These are phyloP conservation scores for Trimorus sp. DNA, from an alignment of 2,888 invertebrate genomes.

Conservation along the genomic window DNA sequence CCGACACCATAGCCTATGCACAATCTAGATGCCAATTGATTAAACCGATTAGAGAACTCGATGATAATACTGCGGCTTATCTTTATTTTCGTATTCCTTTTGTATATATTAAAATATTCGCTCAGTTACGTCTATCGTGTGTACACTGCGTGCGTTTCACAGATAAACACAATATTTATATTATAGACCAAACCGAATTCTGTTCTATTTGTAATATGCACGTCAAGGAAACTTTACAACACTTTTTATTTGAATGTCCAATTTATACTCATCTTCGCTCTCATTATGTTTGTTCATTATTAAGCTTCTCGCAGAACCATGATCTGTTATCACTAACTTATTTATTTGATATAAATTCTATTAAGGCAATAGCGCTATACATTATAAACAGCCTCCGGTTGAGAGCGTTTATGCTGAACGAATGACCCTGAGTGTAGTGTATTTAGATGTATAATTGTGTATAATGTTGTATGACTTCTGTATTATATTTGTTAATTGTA, in stretches of 20 bases:
- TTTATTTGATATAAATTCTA: neutral
- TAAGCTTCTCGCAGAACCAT: neutral
- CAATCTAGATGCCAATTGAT: neutral
- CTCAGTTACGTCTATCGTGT: neutral
- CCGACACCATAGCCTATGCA: neutral
- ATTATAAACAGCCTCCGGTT: neutral
- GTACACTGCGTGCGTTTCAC: neutral
- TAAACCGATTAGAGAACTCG: neutral
- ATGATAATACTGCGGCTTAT: neutral
- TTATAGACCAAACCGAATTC: neutral
- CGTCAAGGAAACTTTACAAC: neutral
- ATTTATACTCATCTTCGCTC: neutral
- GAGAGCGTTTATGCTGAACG: neutral
- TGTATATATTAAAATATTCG: neutral
- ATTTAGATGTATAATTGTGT: too few species aligned
- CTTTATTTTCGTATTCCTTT: neutral
- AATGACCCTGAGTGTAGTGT: neutral
- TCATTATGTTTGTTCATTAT: neutral
- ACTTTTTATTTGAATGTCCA: conserved; percentile 4
- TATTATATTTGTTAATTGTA: too few species aligned
- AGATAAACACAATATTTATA: neutral
- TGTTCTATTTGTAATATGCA: conserved; percentile 6
- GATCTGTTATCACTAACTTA: neutral
- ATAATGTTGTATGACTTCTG: too few species aligned
- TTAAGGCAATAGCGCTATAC: neutral